Evolutionary conservation across 2,888 invertebrate genomes (phyloP), one percentile per base, ranked within the genome.

Genomic region (Theretra japonica): DNA sequence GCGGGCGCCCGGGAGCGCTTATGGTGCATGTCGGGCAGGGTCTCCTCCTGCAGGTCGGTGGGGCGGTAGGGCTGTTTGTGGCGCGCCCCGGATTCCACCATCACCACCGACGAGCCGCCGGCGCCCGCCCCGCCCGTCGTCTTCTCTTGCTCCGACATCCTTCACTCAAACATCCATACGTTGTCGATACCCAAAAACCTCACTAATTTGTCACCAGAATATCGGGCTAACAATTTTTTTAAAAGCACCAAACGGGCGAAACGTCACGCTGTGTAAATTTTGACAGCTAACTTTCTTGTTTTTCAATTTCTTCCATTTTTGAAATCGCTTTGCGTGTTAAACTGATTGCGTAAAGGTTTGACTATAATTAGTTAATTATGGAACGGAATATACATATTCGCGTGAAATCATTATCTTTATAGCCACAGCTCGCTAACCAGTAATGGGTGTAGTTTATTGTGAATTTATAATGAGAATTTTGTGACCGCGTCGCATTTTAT

Each of bases 221-320:
- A 85, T 83, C 78, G 80, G 82, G 82, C 79, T 80, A 83, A 84
- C 82, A 85, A 85, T 88, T 90, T 87, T 83, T 88, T 83, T 80
- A 73, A 86, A 86, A 83, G 79, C 86, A 86, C 83, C 86, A 81
- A 83, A 85, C 83, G 81, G 80, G 80, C 82, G 80, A 89, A 87
- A 90, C 83, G 91, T 92, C 91, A 91, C 88, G 82, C 82, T 84
- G 83, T 85, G 81, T 82, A 85, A 85, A 91, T 90, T 93, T 93
- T 91, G 93, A 92, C 93, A 88, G 76, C 71, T 79, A 80, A 79
- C 74, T 88, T 89, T 83, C 76, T 87, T 88, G 83, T 89, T 89
- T 90, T 88, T 82, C 75, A 71, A 69, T 76, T 74, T 77, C 79
- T 92, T 93, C 92, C 78, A 90, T 86, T 89, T 93, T 92, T 76